phyloP scores from a whole-genome alignment of 2,888 invertebrate genomes.

The Acleris emargana region DNA sequence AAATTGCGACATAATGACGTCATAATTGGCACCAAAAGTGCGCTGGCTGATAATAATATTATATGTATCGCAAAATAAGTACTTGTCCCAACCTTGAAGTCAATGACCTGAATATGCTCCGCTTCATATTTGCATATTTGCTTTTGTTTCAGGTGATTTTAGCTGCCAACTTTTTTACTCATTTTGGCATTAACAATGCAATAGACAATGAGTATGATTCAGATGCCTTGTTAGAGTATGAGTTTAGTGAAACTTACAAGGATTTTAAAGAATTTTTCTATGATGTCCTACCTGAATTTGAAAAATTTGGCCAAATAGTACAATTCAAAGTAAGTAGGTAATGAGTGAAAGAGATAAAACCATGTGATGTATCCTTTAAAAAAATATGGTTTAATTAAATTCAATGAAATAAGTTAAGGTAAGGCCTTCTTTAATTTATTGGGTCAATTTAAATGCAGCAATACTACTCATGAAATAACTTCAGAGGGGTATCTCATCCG shows the following conservation, averaged over 20 bases:
- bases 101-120: no score
- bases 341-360: constrained; percentile 12
- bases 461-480: constrained; percentile 35
- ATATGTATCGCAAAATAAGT: no score
- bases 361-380: constrained; percentile 53
- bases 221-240: constrained; percentile 92
- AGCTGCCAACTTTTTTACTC: constrained; percentile 91
- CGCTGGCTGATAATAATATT: no score
- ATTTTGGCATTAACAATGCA: constrained; percentile 90
- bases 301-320: constrained; percentile 86
- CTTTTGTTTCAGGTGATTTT: constrained; percentile 79
- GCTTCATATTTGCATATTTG: constrained; percentile 71
- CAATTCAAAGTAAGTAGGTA: constrained; percentile 85
- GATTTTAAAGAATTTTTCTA: constrained; percentile 93
- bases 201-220: constrained; percentile 90
- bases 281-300: constrained; percentile 93
- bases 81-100: no score
- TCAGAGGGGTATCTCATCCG: constrained; percentile 33
- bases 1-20: no score
- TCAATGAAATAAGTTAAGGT: background rate
- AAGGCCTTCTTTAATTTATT: background rate
- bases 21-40: no score
- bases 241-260: constrained; percentile 90
- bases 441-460: background rate
- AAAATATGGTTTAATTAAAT: constrained; percentile 3